A percentile compares a stretch with the other conserved stretches of the same genome.
phyloP scores from a whole-genome alignment of 2,888 invertebrate species.

The Eulithis testata region DNA sequence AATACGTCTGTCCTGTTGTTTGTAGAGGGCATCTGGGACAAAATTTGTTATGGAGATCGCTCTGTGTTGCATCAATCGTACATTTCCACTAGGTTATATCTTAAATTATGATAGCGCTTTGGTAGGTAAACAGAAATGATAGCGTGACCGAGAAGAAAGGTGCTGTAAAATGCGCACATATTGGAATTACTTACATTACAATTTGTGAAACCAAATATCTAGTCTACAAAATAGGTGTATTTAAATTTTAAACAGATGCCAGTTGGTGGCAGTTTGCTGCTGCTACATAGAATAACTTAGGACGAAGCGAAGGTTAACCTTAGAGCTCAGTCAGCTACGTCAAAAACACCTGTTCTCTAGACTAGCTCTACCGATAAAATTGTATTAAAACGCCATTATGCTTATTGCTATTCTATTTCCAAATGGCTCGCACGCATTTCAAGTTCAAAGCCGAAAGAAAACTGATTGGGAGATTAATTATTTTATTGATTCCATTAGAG shows the following conservation, averaged over 20 bases:
- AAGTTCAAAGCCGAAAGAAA: conserved; percentile 37
- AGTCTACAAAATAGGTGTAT: too few relatives aligned
- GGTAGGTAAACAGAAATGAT: conserved; percentile 7
- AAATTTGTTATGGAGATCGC: conserved; percentile 23
- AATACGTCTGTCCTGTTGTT: conserved; percentile 60
- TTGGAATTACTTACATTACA: not conserved
- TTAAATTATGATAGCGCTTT: conserved; percentile 8
- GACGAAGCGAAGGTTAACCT: too few relatives aligned
- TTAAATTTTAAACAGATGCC: too few relatives aligned
- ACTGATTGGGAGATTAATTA: conserved; percentile 25
- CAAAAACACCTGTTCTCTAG: not conserved
- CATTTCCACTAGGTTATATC: conserved; percentile 15
- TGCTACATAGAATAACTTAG: too few relatives aligned
- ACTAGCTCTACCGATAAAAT: not conserved
- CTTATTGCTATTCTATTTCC: conserved; percentile 16
- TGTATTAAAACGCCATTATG: conserved; percentile 9
- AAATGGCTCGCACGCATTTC: conserved; percentile 6
- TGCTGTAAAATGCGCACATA: conserved; percentile 13
- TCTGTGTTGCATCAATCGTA: conserved; percentile 20
- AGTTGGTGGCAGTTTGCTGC: too few relatives aligned
- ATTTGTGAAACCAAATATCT: conserved; percentile 2
- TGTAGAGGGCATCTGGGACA: conserved; percentile 30
- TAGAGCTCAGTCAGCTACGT: not conserved
- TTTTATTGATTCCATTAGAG: conserved; percentile 34
- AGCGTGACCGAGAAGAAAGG: conserved; percentile 12